These are phyloP conservation scores for Nudaria mundana DNA, from an alignment of 2,888 invertebrate genomes.

Conservation along the genomic window DNA sequence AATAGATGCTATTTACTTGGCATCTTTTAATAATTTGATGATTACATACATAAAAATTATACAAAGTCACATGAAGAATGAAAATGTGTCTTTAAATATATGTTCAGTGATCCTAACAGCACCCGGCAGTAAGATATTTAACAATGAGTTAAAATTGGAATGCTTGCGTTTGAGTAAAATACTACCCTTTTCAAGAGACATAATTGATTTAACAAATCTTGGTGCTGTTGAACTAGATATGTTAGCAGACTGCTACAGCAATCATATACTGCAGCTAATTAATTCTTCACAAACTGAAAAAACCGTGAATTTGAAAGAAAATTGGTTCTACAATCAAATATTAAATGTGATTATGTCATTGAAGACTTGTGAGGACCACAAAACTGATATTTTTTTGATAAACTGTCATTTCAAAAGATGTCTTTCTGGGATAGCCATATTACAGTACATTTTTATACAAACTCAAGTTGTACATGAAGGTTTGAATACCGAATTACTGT, in stretches of 20 bases:
- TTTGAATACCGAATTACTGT: constrained; percentile 22
- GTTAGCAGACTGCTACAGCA: constrained; percentile 43
- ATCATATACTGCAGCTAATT: constrained; percentile 43
- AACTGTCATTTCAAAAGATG: constrained; percentile 52
- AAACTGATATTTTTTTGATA: constrained; percentile 47
- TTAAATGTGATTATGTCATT: constrained; percentile 44
- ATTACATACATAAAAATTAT: constrained; percentile 40
- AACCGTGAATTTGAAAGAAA: constrained; percentile 36
- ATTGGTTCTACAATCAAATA: constrained; percentile 53
- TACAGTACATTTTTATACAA: constrained; percentile 43
- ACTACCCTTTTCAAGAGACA: constrained; percentile 44
- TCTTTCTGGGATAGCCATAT: constrained; percentile 44
- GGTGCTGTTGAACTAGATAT: constrained; percentile 51
- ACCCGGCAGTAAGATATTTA: constrained; percentile 42
- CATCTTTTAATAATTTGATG: constrained; percentile 45
- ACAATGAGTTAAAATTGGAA: constrained; percentile 47
- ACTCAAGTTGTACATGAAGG: constrained; percentile 16
- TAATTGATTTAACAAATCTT: constrained; percentile 47
- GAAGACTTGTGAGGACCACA: constrained; percentile 44
- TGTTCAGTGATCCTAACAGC: constrained; percentile 47
- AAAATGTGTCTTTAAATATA: constrained; percentile 44
- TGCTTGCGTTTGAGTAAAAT: constrained; percentile 51
- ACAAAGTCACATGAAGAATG: constrained; percentile 29
- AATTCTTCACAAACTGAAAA: constrained; percentile 30
- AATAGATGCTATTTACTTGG: constrained; percentile 42